Evolutionary conservation across 2,888 invertebrate species (phyloP).

Genomic region (Ormia ochracea): DNA sequence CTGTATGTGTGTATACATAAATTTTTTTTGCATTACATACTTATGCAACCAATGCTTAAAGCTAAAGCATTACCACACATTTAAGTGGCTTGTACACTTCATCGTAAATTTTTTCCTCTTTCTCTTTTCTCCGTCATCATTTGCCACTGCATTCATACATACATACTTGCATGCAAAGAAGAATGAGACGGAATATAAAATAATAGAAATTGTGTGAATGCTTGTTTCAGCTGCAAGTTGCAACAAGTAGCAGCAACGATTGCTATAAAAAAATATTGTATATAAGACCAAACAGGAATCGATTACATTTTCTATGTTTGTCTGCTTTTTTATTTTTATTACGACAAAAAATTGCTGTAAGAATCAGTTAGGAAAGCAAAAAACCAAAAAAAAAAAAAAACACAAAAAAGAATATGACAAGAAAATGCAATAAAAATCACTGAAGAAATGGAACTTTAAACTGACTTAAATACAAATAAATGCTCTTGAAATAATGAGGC

Average conservation of each 20-base stretch:
- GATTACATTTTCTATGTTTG: slow-evolving; percentile 50
- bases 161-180: neutral
- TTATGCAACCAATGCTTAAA: slow-evolving; percentile 60
- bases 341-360: neutral
- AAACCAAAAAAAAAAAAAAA: slow-evolving; percentile 34
- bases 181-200: neutral
- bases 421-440: slow-evolving; percentile 55
- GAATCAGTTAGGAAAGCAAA: slow-evolving; percentile 2
- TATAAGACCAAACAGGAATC: slow-evolving; percentile 42
- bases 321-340: slow-evolving; percentile 21
- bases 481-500: slow-evolving; percentile 30
- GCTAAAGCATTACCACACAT: slow-evolving; percentile 60
- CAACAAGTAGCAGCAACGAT: slow-evolving; percentile 23
- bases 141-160: neutral
- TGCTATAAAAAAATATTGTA: neutral
- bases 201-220: slow-evolving; percentile 2
- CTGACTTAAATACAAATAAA: slow-evolving; percentile 26
- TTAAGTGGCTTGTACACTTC: slow-evolving; percentile 58
- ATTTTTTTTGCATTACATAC: slow-evolving; percentile 20
- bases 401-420: too few relatives aligned
- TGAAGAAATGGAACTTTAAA: slow-evolving; percentile 48
- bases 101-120: slow-evolving; percentile 2
- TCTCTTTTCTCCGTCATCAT: neutral
- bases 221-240: slow-evolving; percentile 31
- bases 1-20: neutral